Evolutionary conservation across 2,113 vertebrate genomes (phyloP).

Genomic region (Oncorhynchus kisutch): DNA sequence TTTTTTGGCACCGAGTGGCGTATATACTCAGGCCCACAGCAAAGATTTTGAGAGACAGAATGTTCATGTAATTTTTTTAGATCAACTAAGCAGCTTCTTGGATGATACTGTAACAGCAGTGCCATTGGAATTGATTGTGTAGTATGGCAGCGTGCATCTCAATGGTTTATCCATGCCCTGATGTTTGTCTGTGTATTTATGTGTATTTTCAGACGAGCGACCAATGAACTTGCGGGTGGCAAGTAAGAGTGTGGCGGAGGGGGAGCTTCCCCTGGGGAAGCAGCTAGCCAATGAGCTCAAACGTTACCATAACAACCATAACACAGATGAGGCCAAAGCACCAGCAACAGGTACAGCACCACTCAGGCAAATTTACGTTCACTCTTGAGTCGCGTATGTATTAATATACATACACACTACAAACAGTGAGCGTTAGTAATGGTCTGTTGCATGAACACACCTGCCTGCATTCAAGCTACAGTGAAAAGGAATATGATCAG

Average conservation of each 20-base stretch:
- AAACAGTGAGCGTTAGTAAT: neutral
- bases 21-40: too few relatives aligned
- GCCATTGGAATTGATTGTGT: neutral
- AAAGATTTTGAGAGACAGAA: neutral
- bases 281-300: constrained; percentile 85
- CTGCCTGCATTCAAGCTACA: neutral
- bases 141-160: too few relatives aligned
- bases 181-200: neutral
- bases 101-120: neutral
- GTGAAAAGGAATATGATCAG: neutral
- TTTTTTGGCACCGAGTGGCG: neutral
- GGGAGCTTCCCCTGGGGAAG: constrained; percentile 76
- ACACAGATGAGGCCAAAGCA: constrained; percentile 78
- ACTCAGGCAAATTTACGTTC: neutral
- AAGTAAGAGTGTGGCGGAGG: constrained; percentile 69
- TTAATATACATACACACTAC: neutral
- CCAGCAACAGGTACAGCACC: constrained; percentile 64
- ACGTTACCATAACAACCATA: constrained; percentile 72
- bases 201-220: constrained; percentile 76
- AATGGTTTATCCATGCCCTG: neutral
- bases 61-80: neutral
- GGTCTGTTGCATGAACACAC: neutral
- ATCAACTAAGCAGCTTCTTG: neutral
- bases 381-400: neutral
- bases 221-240: constrained; percentile 87